Base-by-base conservation (phyloP, 2,113 vertebrate species). In the Phalacrocorax brasilianus region DNA sequence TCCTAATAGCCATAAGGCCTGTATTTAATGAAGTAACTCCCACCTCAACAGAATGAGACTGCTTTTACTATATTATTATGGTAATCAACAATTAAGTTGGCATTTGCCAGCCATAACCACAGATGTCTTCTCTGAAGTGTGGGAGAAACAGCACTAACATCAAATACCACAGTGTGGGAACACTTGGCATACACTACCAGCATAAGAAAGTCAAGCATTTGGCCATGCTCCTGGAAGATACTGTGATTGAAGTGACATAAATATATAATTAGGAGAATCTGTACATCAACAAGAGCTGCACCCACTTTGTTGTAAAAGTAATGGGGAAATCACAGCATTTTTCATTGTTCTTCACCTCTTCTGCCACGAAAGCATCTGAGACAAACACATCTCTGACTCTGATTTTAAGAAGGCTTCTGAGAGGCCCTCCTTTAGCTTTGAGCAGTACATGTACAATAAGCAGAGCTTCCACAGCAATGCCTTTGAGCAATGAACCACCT, bases 41-140 rank as follows among this genome's bases (percentile, higher is more conserved):
- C 70, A 92, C 84, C 66, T 94, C 85, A 77, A 35, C 50, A 85
- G 73, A 91, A 83, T 5, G 20, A 90, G 74, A 16, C 44, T 82
- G 47, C 67, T 88, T 87, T 89, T 91, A 71, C 75, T 90, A 62
- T 23, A 93, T 92, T 77, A 87, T 82, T 86, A 91, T 94, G 78
- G 80, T 79, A 96, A 95, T 89, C 75, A 91, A 91, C 72, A 91
- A 88, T 59, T 88, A 93, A 71, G 63, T 67, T 4, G 79, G 67
- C 91, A 97, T 96, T 97, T 97, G 90, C 85, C 95, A 95, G 95
- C 82, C 93, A 80, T 88, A 93, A 95, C 82, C 88, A 91, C 88
- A 96, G 90, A 95, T 95, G 92, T 93, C 95, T 88, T 67, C 85
- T 76, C 28, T 88, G 85, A 90, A 83, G 79, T 91, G 90, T 91